A percentile compares a stretch with the other conserved stretches of the same genome.
These are phyloP conservation scores for Harpagifer antarcticus DNA, from an alignment of 2,797 vertebrate species.

Conservation along the genomic window DNA sequence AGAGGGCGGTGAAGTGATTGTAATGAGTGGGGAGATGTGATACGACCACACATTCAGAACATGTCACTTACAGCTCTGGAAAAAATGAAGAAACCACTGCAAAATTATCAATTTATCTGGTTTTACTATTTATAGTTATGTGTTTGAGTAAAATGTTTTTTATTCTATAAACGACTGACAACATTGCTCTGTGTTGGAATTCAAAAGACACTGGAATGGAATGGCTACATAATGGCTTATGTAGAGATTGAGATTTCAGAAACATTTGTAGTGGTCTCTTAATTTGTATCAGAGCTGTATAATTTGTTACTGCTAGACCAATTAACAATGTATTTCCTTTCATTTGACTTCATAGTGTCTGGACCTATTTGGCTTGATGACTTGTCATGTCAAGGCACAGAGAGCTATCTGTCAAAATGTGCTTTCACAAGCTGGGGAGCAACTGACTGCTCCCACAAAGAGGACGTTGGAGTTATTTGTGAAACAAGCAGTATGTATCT, in stretches of 20 bases:
- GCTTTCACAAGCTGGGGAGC: constrained; percentile 75
- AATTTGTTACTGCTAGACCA: not conserved
- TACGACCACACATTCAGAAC: not conserved
- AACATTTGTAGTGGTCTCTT: too few relatives aligned
- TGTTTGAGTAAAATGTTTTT: too few relatives aligned
- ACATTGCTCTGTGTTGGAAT: too few relatives aligned
- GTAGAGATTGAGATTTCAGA: too few relatives aligned
- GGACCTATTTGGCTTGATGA: constrained; percentile 84
- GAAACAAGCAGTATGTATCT: constrained; percentile 52
- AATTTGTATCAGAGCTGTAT: not conserved
- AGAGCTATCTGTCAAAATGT: constrained; percentile 74
- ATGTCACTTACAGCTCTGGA: too few relatives aligned
- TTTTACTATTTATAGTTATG: too few relatives aligned
- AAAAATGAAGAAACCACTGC: too few relatives aligned
- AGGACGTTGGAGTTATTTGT: constrained; percentile 82
- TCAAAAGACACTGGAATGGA: too few relatives aligned
- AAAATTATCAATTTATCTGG: too few relatives aligned
- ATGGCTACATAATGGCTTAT: too few relatives aligned
- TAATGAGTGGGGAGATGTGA: not conserved
- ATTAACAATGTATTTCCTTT: not conserved
- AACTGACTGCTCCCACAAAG: constrained; percentile 83
- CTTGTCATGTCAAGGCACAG: constrained; percentile 77
- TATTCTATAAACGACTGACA: too few relatives aligned
- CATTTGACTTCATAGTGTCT: constrained; percentile 48
- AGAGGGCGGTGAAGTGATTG: constrained; percentile 57